Evolutionary conservation across 2,888 invertebrate genomes (phyloP).

Genomic region (Drosophila kanekoi): DNA sequence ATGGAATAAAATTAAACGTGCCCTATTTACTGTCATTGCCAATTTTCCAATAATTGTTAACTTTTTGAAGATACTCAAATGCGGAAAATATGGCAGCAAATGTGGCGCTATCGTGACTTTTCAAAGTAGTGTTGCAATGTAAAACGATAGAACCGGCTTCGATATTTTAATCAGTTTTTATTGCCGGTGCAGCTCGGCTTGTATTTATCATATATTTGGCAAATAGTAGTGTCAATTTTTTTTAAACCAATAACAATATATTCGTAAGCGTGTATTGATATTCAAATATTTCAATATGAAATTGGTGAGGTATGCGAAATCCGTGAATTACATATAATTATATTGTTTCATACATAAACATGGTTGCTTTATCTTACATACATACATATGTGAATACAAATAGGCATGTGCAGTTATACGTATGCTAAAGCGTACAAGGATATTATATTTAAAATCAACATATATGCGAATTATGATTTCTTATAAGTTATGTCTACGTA

Average conservation of each 20-base stretch:
- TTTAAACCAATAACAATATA: not conserved
- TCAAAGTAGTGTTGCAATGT: not conserved
- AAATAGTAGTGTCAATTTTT: not conserved
- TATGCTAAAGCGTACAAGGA: conserved; percentile 5
- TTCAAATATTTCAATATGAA: conserved; percentile 55
- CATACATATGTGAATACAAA: conserved; percentile 2
- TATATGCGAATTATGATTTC: no score
- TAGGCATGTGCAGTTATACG: conserved; percentile 16
- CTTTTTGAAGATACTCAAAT: no score
- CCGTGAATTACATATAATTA: not conserved
- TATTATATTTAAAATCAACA: not conserved
- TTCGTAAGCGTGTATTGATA: conserved; percentile 3
- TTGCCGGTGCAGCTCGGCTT: conserved; percentile 35
- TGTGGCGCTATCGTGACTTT: conserved; percentile 31
- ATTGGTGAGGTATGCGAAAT: conserved; percentile 66
- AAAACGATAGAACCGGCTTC: conserved; percentile 42
- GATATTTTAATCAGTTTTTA: conserved; percentile 20
- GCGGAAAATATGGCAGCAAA: not conserved
- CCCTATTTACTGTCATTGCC: no score
- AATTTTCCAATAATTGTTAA: no score
- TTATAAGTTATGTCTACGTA: no score
- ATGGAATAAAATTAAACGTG: no score
- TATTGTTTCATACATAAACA: conserved; percentile 11
- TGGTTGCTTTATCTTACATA: conserved; percentile 16
- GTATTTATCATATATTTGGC: conserved; percentile 23